These are phyloP conservation scores for Pelochelys cantorii DNA, from an alignment of 2,797 vertebrate species.

Conservation along the genomic window DNA sequence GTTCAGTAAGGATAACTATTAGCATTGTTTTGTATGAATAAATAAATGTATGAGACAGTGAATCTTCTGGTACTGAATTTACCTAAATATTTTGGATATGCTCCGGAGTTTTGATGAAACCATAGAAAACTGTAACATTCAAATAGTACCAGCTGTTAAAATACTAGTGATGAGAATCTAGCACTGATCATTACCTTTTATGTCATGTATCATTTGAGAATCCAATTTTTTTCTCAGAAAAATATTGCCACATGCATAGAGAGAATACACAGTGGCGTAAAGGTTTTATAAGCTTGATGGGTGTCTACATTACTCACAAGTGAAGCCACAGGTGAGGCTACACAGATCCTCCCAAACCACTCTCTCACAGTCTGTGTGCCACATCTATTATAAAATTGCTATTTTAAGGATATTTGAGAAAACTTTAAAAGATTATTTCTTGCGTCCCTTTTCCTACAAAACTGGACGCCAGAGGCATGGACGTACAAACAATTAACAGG, in stretches of 20 bases:
- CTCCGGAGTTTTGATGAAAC: neutral
- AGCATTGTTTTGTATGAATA: neutral
- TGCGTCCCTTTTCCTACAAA: neutral
- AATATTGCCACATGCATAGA: neutral
- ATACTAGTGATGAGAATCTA: conserved; percentile 16
- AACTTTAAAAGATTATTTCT: neutral
- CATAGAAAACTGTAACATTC: conserved; percentile 5
- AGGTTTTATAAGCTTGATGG: neutral
- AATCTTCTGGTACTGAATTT: conserved; percentile 13
- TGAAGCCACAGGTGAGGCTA: neutral
- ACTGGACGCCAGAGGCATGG: neutral
- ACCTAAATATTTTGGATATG: neutral
- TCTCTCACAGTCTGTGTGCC: neutral
- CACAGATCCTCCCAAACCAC: neutral
- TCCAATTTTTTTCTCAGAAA: neutral
- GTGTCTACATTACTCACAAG: neutral
- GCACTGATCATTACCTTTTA: neutral
- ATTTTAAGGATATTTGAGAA: too few relatives aligned
- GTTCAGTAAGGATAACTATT: neutral
- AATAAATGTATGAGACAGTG: neutral
- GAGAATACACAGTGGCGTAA: neutral
- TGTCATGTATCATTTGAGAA: neutral
- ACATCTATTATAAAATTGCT: neutral
- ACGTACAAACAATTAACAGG: neutral
- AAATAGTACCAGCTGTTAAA: neutral